Evolutionary conservation across 1,140 invertebrate species (phyloP).

Genomic region (Mya arenaria): DNA sequence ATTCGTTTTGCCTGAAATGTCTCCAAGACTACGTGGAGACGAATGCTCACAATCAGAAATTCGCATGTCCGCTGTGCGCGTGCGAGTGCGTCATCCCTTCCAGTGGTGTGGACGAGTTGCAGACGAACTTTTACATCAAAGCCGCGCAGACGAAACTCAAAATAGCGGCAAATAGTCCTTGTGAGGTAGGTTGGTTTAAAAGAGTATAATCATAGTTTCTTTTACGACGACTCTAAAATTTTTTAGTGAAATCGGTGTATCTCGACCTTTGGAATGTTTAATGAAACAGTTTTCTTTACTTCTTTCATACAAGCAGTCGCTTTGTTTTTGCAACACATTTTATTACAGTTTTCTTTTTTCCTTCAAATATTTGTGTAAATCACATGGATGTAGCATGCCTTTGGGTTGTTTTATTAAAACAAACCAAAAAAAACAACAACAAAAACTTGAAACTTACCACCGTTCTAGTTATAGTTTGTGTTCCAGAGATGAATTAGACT

Average conservation of each 20-base stretch:
- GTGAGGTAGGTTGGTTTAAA: slow-evolving; percentile 27
- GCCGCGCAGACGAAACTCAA: slow-evolving; percentile 46
- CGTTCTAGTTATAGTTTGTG: too few relatives aligned
- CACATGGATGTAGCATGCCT: too few relatives aligned
- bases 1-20: slow-evolving; percentile 80
- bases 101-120: slow-evolving; percentile 37
- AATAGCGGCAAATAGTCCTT: slow-evolving; percentile 44
- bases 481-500: too few relatives aligned
- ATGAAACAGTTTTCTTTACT: neutral
- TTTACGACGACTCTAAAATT: neutral
- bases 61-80: slow-evolving; percentile 42
- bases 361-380: too few relatives aligned
- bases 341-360: too few relatives aligned
- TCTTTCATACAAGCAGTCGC: too few relatives aligned
- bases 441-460: too few relatives aligned
- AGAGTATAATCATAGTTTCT: neutral
- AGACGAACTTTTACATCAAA: slow-evolving; percentile 55
- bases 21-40: slow-evolving; percentile 76
- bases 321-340: too few relatives aligned
- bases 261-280: too few relatives aligned
- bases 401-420: too few relatives aligned
- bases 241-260: neutral
- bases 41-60: slow-evolving; percentile 46
- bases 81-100: slow-evolving; percentile 41
- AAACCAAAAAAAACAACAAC: too few relatives aligned